A percentile compares a stretch with the other conserved stretches of the same genome.
Evolutionary conservation across 2,113 vertebrate genomes (phyloP).

Genomic region (Istiophorus platypterus): DNA sequence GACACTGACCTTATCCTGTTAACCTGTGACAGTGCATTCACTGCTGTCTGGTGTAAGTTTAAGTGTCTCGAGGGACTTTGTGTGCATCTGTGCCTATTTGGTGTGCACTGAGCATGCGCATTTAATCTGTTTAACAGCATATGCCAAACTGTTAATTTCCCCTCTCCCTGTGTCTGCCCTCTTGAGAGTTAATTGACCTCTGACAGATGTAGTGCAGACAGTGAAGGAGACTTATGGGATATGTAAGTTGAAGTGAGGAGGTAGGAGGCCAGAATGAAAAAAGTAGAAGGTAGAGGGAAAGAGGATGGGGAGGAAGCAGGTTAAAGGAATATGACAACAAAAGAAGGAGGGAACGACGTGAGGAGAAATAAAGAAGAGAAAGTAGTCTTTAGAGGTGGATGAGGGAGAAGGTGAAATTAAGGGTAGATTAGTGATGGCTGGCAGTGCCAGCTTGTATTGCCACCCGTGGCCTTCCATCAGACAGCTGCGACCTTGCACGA

Average conservation of each 20-base stretch:
- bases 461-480: conserved; percentile 53
- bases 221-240: conserved; percentile 44
- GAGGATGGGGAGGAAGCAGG: background rate
- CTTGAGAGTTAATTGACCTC: conserved; percentile 61
- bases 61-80: conserved; percentile 6
- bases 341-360: conserved; percentile 21
- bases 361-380: conserved; percentile 28
- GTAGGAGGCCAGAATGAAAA: background rate
- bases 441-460: conserved; percentile 66
- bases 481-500: conserved; percentile 68
- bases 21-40: conserved; percentile 4
- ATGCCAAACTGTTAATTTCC: conserved; percentile 42
- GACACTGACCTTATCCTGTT: conserved; percentile 24
- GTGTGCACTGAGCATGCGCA: conserved; percentile 19
- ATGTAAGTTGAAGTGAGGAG: conserved; percentile 34
- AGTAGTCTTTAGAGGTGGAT: conserved; percentile 8
- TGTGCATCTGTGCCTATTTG: conserved; percentile 1
- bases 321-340: conserved; percentile 30
- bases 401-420: conserved; percentile 63
- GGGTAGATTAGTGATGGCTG: conserved; percentile 44
- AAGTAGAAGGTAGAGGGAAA: background rate
- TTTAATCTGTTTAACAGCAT: conserved; percentile 56
- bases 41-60: conserved; percentile 15
- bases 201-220: conserved; percentile 59
- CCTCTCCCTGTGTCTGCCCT: conserved; percentile 38